These are phyloP conservation scores for Scatophagus argus DNA, from an alignment of 2,113 vertebrate species.

Conservation along the genomic window DNA sequence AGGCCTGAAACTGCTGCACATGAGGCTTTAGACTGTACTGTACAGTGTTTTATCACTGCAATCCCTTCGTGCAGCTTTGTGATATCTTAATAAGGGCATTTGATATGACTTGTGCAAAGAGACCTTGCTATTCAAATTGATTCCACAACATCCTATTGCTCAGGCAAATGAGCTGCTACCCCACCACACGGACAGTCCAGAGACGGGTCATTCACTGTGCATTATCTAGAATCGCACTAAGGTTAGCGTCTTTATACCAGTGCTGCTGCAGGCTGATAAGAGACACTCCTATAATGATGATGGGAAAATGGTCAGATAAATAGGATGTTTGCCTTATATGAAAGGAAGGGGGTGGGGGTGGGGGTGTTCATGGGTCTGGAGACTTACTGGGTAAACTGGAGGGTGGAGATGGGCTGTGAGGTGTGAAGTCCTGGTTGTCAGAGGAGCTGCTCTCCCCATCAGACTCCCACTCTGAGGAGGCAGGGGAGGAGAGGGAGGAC, in stretches of 20 bases:
- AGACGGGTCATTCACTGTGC: conserved; percentile 17
- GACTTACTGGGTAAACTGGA: conserved; percentile 87
- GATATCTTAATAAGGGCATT: conserved; percentile 36
- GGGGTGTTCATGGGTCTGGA: not conserved
- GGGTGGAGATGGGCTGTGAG: conserved; percentile 59
- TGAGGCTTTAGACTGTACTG: not conserved
- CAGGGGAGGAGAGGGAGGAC: conserved; percentile 82
- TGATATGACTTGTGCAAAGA: conserved; percentile 51
- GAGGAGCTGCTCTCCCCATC: conserved; percentile 81
- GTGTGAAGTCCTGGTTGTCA: conserved; percentile 65
- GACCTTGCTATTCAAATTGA: conserved; percentile 66
- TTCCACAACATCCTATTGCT: conserved; percentile 60
- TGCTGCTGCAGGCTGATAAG: conserved; percentile 72
- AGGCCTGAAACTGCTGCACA: not conserved
- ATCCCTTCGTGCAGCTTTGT: not conserved
- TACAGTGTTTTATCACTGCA: not conserved
- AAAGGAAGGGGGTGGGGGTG: conserved; percentile 30
- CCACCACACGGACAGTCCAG: conserved; percentile 11
- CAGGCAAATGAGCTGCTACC: conserved; percentile 66
- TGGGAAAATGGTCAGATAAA: conserved; percentile 53
- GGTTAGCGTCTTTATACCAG: conserved; percentile 63
- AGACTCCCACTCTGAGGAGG: conserved; percentile 86
- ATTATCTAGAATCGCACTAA: conserved; percentile 56
- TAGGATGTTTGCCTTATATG: conserved; percentile 70
- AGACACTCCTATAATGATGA: conserved; percentile 69